Conservation (phyloP, 2,113 vertebrate genomes). For the Dasyurus viverrinus region DNA sequence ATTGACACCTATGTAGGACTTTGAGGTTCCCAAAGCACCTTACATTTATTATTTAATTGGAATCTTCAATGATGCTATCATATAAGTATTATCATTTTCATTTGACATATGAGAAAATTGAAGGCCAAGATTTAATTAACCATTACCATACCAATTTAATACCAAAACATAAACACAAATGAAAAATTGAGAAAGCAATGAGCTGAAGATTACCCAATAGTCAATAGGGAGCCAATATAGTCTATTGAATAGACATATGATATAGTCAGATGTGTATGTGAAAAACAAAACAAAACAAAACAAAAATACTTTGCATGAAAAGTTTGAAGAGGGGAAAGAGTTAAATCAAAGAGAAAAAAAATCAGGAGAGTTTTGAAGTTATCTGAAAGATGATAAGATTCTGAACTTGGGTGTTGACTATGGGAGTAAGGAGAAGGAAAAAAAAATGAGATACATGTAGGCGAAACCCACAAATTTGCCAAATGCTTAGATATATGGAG, state of each 20-base stretch:
- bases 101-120: background rate
- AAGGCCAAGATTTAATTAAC: background rate
- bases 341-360: background rate
- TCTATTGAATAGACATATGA: background rate
- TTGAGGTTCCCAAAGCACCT: background rate
- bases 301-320: background rate
- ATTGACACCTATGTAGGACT: background rate
- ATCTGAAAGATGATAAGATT: background rate
- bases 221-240: background rate
- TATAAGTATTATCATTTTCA: background rate
- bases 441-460: background rate
- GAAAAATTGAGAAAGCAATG: background rate
- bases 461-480: background rate
- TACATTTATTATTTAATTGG: background rate
- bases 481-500: background rate
- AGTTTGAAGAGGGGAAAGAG: background rate
- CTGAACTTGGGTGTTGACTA: background rate
- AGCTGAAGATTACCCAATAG: background rate
- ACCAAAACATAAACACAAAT: background rate
- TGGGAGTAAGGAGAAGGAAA: background rate
- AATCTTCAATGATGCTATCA: background rate
- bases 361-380: background rate
- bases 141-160: background rate
- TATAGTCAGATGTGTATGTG: background rate
- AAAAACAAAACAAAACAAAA: too few relatives aligned